Percentiles rank a stretch among this genome's conserved stretches.
These are phyloP conservation scores for Ericerus pela DNA, from an alignment of 1,140 invertebrate species.

Conservation along the genomic window DNA sequence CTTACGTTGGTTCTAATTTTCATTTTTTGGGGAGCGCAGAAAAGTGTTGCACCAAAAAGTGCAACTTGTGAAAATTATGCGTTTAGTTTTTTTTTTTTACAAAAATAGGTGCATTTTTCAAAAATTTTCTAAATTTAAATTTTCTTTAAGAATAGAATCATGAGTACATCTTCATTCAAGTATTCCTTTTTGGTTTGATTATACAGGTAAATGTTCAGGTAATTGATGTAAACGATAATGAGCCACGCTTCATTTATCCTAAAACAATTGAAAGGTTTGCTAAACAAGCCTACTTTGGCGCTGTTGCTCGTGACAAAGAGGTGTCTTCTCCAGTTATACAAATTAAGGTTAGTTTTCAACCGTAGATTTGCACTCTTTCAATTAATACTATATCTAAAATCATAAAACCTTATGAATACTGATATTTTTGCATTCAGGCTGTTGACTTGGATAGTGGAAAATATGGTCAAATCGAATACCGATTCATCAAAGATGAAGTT, in stretches of 20 bases:
- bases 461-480: slow-evolving; percentile 59
- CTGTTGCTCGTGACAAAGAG: slow-evolving; percentile 48
- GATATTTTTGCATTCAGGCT: slow-evolving; percentile 37
- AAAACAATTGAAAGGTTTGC: slow-evolving; percentile 31
- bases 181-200: background rate
- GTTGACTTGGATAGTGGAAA: slow-evolving; percentile 66
- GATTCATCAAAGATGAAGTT: slow-evolving; percentile 41
- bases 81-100: background rate
- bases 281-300: slow-evolving; percentile 48
- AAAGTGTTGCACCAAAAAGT: no score
- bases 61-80: no score
- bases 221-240: slow-evolving; percentile 73
- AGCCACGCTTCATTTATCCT: slow-evolving; percentile 60
- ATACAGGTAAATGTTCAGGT: slow-evolving; percentile 59
- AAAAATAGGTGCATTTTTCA: background rate
- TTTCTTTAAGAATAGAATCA: no score
- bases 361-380: no score
- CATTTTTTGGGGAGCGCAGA: no score
- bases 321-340: slow-evolving; percentile 58
- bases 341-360: slow-evolving; percentile 46
- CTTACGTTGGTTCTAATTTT: no score
- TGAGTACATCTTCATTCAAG: no score
- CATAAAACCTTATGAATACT: no score
- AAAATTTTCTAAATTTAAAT: background rate
- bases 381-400: no score